Conservation (phyloP, 2,113 vertebrate genomes). For the Menidia beryllina region DNA sequence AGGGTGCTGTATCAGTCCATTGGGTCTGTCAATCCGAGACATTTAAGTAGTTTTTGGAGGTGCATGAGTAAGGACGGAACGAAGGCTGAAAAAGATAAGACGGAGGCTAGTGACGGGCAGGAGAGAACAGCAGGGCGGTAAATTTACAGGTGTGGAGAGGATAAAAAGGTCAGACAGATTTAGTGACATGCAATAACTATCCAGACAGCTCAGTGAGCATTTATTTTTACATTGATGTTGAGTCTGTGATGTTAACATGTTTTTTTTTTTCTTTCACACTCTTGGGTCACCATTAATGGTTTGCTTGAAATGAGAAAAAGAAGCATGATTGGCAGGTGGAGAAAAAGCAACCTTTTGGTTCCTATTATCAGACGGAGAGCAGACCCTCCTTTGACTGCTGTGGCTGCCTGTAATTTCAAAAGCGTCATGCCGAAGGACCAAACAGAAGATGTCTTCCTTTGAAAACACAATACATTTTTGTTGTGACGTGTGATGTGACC, state of each 20-base stretch:
- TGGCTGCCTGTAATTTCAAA: slow-evolving; percentile 53
- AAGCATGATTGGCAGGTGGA: slow-evolving; percentile 34
- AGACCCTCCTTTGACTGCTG: slow-evolving; percentile 45
- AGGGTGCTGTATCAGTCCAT: slow-evolving; percentile 36
- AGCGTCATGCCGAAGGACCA: slow-evolving; percentile 13
- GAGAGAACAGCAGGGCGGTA: not conserved
- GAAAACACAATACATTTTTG: slow-evolving; percentile 6
- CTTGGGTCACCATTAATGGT: not conserved
- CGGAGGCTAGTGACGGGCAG: not conserved
- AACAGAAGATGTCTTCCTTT: slow-evolving; percentile 29
- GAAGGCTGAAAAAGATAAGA: not conserved
- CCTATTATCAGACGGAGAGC: slow-evolving; percentile 47
- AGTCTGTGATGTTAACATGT: no score
- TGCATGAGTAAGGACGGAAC: slow-evolving; percentile 13
- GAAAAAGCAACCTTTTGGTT: slow-evolving; percentile 9
- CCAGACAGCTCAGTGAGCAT: not conserved
- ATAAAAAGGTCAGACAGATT: not conserved
- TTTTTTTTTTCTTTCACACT: no score
- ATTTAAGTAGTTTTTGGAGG: slow-evolving; percentile 28
- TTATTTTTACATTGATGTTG: slow-evolving; percentile 19
- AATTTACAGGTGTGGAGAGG: not conserved
- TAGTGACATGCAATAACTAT: not conserved
- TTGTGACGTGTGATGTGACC: slow-evolving; percentile 34
- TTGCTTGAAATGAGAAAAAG: not conserved
- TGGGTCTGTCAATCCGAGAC: slow-evolving; percentile 7